Evolutionary conservation across 2,888 invertebrate genomes (phyloP).

Genomic region (Acanthosepion esculentum): DNA sequence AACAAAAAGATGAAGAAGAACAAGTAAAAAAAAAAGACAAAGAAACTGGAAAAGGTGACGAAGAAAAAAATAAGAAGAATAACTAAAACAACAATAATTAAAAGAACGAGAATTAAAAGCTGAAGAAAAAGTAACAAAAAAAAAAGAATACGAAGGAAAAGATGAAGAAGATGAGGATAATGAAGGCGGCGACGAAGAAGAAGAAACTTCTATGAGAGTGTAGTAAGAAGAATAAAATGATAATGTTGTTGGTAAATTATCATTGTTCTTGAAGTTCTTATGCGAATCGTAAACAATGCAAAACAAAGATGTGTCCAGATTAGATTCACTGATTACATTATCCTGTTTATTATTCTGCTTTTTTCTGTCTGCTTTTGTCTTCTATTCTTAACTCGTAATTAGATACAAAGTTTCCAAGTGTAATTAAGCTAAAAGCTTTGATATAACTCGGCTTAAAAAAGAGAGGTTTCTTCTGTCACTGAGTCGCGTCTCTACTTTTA

Average conservation of each 20-base stretch:
- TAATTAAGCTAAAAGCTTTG: slow-evolving; percentile 33
- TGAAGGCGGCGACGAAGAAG: not conserved
- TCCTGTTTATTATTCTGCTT: not conserved
- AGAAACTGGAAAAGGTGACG: no score
- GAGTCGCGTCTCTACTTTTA: not conserved
- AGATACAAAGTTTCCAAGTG: slow-evolving; percentile 33
- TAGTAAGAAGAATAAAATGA: not conserved
- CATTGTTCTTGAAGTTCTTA: not conserved
- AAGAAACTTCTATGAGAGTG: not conserved
- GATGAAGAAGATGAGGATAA: not conserved
- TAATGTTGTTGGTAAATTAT: not conserved
- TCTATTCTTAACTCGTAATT: slow-evolving; percentile 22
- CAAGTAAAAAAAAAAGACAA: no score
- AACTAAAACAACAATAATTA: no score
- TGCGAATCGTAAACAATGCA: not conserved
- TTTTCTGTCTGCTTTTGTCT: not conserved
- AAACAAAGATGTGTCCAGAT: slow-evolving; percentile 33
- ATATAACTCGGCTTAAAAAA: not conserved
- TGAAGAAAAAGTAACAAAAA: not conserved
- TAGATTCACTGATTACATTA: slow-evolving; percentile 33
- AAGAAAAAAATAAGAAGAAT: no score
- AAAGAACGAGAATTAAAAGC: no score
- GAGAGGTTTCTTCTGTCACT: not conserved
- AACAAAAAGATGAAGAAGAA: no score
- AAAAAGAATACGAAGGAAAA: not conserved